Percentiles rank a stretch among this genome's conserved stretches.
Conservation (phyloP, 2,888 invertebrate species). For the Rhorus exstirpatorius region DNA sequence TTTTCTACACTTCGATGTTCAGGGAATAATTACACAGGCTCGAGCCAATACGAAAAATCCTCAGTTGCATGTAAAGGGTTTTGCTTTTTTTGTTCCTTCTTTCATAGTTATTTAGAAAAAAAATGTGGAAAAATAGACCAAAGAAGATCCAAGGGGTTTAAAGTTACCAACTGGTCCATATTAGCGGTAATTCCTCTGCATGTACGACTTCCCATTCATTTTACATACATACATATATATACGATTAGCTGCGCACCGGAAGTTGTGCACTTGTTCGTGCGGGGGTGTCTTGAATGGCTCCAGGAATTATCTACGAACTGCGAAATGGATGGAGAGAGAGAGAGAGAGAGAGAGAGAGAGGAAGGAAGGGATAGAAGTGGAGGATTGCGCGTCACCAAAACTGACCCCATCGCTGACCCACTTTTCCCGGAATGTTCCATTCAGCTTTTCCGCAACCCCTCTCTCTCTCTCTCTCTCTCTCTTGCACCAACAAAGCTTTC, state of each 20-base stretch:
- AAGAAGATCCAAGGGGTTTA: neutral
- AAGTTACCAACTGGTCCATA: neutral
- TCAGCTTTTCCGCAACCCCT: conserved; percentile 79
- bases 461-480: conserved; percentile 40
- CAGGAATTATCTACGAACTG: conserved; percentile 37
- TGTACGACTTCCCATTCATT: conserved; percentile 3
- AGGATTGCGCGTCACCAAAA: conserved; percentile 72
- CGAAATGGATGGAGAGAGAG: conserved; percentile 8
- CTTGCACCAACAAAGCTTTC: conserved; percentile 61
- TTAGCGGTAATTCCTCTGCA: neutral
- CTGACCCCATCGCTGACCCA: conserved; percentile 76
- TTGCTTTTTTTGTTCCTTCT: no score
- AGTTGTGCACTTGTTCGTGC: conserved; percentile 51
- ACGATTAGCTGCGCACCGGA: conserved; percentile 52
- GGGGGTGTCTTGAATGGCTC: conserved; percentile 48
- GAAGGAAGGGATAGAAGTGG: conserved; percentile 55
- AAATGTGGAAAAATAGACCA: neutral
- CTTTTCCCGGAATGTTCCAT: conserved; percentile 78
- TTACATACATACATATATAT: conserved; percentile 2
- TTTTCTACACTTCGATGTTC: no score
- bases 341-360: neutral
- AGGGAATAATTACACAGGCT: no score
- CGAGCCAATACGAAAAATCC: no score
- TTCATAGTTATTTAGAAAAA: neutral
- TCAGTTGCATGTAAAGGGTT: no score